These are phyloP conservation scores for Eristalis pertinax DNA, from an alignment of 2,888 invertebrate genomes.

Conservation along the genomic window DNA sequence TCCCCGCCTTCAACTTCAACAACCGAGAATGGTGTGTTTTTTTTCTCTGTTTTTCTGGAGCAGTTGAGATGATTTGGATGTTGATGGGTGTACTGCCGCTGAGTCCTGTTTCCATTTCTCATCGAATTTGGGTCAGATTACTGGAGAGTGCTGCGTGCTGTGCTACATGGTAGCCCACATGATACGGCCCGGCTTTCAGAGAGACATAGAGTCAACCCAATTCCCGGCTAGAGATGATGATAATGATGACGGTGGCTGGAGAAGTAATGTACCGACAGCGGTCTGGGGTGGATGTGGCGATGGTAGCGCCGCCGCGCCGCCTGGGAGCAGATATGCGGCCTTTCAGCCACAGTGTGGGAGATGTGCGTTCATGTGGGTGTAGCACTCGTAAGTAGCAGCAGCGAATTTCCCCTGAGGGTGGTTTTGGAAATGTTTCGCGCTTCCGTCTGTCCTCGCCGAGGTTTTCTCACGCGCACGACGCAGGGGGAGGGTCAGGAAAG, in stretches of 20 bases:
- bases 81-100: constrained; percentile 48
- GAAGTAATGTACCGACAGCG: constrained; percentile 22
- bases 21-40: constrained; percentile 23
- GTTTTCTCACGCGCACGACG: constrained; percentile 58
- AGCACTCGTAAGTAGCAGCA: background rate
- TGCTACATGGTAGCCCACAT: constrained; percentile 55
- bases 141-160: constrained; percentile 41
- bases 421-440: constrained; percentile 12
- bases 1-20: constrained; percentile 46
- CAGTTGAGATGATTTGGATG: constrained; percentile 52
- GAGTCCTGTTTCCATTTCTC: constrained; percentile 59
- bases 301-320: background rate
- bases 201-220: constrained; percentile 35
- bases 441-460: constrained; percentile 6
- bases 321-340: constrained; percentile 21
- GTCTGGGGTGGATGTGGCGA: background rate
- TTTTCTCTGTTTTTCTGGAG: constrained; percentile 14
- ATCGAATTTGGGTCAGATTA: constrained; percentile 70
- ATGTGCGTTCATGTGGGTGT: constrained; percentile 44
- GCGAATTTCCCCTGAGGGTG: constrained; percentile 46
- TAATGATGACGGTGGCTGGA: constrained; percentile 44
- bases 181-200: constrained; percentile 54
- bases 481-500: background rate
- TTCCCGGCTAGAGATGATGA: constrained; percentile 43
- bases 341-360: constrained; percentile 19